Percentiles rank a stretch among this genome's conserved stretches.
phyloP scores from a whole-genome alignment of 2,888 invertebrate genomes.

The Pandemis cinnamomeana region DNA sequence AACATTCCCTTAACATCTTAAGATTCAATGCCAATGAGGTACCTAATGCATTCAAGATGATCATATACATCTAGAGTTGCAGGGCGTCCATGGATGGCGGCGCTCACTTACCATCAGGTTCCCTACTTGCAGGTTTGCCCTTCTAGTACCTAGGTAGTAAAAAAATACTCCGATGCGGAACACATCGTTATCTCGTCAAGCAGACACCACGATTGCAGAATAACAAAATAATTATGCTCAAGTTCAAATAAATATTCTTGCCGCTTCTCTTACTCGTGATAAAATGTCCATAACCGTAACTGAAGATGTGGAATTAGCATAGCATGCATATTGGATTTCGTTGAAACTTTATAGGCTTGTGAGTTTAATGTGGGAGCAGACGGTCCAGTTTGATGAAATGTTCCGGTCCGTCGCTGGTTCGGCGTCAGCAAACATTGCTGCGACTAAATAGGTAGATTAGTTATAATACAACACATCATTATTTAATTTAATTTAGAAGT shows the following conservation, averaged over 20 bases:
- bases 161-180: too few relatives aligned
- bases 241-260: neutral
- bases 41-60: too few relatives aligned
- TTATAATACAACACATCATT: neutral
- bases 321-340: slow-evolving; percentile 63
- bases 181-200: neutral
- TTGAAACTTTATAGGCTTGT: slow-evolving; percentile 69
- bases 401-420: slow-evolving; percentile 23
- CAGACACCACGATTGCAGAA: too few relatives aligned
- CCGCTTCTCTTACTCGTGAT: neutral
- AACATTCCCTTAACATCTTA: too few relatives aligned
- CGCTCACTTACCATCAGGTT: too few relatives aligned
- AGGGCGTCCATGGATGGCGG: too few relatives aligned
- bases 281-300: slow-evolving; percentile 39
- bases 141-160: too few relatives aligned
- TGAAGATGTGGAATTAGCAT: slow-evolving; percentile 56
- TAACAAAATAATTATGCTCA: too few relatives aligned
- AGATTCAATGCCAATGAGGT: too few relatives aligned
- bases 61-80: too few relatives aligned
- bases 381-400: slow-evolving; percentile 35
- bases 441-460: neutral
- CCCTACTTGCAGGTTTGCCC: too few relatives aligned
- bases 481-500: neutral
- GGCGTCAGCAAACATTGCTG: neutral
- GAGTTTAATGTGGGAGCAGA: slow-evolving; percentile 63